Percentiles rank a stretch among this genome's conserved stretches.
These are phyloP conservation scores for Pelusios castaneus DNA, from an alignment of 2,113 vertebrate species.

Conservation along the genomic window DNA sequence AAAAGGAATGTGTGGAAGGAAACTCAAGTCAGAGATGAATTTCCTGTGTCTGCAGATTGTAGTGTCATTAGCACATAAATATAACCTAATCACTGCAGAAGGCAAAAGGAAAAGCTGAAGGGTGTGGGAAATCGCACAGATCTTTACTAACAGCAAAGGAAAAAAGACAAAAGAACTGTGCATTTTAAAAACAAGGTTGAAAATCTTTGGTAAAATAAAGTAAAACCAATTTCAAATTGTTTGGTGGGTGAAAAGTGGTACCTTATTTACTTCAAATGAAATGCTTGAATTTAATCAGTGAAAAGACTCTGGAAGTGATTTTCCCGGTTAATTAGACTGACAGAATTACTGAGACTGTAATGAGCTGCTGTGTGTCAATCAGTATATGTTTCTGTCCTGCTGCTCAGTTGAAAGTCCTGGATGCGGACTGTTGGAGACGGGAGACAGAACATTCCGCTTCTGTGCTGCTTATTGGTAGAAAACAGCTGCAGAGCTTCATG, in stretches of 20 bases:
- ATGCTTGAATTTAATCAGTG: neutral
- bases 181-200: neutral
- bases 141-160: neutral
- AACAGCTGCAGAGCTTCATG: neutral
- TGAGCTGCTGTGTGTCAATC: neutral
- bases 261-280: neutral
- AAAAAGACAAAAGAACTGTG: neutral
- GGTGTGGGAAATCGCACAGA: fast-evolving
- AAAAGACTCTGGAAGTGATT: neutral
- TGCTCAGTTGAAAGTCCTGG: neutral
- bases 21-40: neutral
- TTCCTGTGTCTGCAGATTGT: neutral
- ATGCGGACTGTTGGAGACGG: neutral
- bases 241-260: neutral
- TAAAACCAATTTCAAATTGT: neutral
- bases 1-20: neutral
- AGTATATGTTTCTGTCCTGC: neutral
- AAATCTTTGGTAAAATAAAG: neutral
- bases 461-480: neutral
- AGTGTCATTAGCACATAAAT: neutral
- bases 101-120: neutral
- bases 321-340: neutral
- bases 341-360: neutral
- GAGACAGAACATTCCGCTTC: neutral
- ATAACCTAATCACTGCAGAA: neutral